Conservation (phyloP, 2,888 invertebrate species). For the Agriopis marginaria region DNA sequence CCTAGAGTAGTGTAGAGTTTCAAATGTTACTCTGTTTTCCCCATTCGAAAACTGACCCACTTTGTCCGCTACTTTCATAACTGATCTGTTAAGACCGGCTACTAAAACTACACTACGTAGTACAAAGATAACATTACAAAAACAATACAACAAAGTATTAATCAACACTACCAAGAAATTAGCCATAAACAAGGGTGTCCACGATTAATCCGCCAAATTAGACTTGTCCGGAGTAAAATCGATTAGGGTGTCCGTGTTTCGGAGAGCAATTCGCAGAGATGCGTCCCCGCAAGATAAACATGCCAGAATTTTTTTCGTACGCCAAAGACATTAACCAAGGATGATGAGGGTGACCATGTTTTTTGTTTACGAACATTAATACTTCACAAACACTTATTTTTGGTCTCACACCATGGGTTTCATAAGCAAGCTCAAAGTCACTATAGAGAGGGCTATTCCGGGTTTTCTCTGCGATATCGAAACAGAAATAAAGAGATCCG, state of each 20-base stretch:
- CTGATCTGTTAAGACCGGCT: not conserved
- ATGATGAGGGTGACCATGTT: slow-evolving; percentile 67
- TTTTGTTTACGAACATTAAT: slow-evolving; percentile 38
- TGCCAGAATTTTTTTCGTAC: slow-evolving; percentile 77
- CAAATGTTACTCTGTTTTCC: too few species aligned
- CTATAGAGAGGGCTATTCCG: too few species aligned
- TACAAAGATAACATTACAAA: slow-evolving; percentile 28
- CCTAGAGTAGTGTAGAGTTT: too few species aligned
- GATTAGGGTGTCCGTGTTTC: slow-evolving; percentile 74
- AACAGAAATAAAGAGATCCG: too few species aligned
- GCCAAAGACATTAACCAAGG: slow-evolving; percentile 86
- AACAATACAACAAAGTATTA: slow-evolving; percentile 46
- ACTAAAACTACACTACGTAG: not conserved
- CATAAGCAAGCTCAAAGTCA: too few species aligned
- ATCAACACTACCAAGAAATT: slow-evolving; percentile 77
- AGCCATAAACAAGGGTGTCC: slow-evolving; percentile 80
- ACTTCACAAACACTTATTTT: not conserved
- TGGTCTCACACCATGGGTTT: too few species aligned
- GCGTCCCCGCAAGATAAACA: slow-evolving; percentile 82
- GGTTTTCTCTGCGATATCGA: too few species aligned
- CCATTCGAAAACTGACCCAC: too few species aligned
- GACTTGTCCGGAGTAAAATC: slow-evolving; percentile 82
- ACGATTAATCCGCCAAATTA: slow-evolving; percentile 84
- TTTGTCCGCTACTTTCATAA: too few species aligned
- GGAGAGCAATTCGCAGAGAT: slow-evolving; percentile 74